Evolutionary conservation across 2,113 vertebrate species (phyloP), one percentile per base, ranked within the genome.

Genomic region (Tenrec ecaudatus): DNA sequence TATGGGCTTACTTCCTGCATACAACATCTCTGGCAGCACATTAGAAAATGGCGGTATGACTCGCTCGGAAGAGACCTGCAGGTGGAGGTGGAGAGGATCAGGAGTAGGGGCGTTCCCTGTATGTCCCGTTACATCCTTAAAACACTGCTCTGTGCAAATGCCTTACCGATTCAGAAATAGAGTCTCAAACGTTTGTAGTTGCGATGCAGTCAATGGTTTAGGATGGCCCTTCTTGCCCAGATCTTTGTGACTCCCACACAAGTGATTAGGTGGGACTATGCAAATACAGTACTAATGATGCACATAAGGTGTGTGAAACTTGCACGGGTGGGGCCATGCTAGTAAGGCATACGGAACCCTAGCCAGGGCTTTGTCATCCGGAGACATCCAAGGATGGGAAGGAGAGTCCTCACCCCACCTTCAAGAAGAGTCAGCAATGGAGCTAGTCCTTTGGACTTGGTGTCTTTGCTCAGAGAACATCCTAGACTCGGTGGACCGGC

Each of bases 61-160:
- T 82, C 78, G 31, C 29, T 88, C 86, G 78, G 66, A 86, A 62
- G 78, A 76, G 43, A 89, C 89, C 71, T 75, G 33, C 8, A 33
- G 71, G 71, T 3, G 17, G 11, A 3, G 19, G n/a, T 40, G n/a
- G 19, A 38, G 4, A 23, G 12, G 31, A 83, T 92, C 79, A n/a
- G 90, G 58, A 77, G 29, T 33, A 58, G 53, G 40, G 83, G 11
- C 86, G 1, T n/a, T 85, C 86, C 69, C 43, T 31, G 6, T 80
- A 23, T 89, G 27, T 82, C 36, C 82, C 87, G 86, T 92, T 43
- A 90, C 36, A 88, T 36, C 40, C 73, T 86, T 64, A 76, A 86
- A 79, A 66, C 3, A 43, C 40, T 40, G 40, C 4, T 40, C 40
- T 3, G 62, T 76, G 76, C 75, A 58, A 68, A 53, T 31, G 0